Evolutionary conservation across 1,140 invertebrate species (phyloP).

Genomic region (Leptoteleia sp.): DNA sequence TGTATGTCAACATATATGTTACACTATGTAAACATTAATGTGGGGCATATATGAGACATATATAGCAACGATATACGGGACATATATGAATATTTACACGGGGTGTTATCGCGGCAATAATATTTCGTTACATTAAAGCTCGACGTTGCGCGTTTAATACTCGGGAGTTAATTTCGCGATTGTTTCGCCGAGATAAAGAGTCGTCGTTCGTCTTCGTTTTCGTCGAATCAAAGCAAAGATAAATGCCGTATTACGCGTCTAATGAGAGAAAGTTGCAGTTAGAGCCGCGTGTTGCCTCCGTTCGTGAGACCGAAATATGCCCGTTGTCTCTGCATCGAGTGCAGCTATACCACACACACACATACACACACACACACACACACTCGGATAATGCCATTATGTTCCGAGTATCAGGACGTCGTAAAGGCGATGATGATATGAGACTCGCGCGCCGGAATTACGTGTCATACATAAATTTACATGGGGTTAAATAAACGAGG

Average conservation of each 20-base stretch:
- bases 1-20: too few relatives aligned
- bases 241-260: conserved; percentile 34
- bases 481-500: conserved; percentile 59
- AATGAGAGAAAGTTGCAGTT: conserved; percentile 57
- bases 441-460: conserved; percentile 52
- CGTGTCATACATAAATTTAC: conserved; percentile 66
- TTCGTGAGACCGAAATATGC: too few relatives aligned
- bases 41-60: too few relatives aligned
- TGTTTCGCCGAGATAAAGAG: background rate
- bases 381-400: conserved; percentile 63
- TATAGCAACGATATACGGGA: too few relatives aligned
- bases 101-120: too few relatives aligned
- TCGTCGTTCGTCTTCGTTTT: background rate
- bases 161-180: background rate
- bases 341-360: too few relatives aligned
- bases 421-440: conserved; percentile 63
- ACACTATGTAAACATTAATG: too few relatives aligned
- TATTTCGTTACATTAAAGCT: too few relatives aligned
- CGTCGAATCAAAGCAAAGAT: conserved; percentile 7
- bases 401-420: conserved; percentile 60
- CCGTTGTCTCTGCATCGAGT: too few relatives aligned
- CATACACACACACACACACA: too few relatives aligned
- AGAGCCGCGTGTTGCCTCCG: conserved; percentile 23
- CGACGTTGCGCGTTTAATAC: too few relatives aligned
- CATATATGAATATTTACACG: too few relatives aligned